Base-by-base conservation (phyloP, 1,140 invertebrate species). In the Drosophila tani region DNA sequence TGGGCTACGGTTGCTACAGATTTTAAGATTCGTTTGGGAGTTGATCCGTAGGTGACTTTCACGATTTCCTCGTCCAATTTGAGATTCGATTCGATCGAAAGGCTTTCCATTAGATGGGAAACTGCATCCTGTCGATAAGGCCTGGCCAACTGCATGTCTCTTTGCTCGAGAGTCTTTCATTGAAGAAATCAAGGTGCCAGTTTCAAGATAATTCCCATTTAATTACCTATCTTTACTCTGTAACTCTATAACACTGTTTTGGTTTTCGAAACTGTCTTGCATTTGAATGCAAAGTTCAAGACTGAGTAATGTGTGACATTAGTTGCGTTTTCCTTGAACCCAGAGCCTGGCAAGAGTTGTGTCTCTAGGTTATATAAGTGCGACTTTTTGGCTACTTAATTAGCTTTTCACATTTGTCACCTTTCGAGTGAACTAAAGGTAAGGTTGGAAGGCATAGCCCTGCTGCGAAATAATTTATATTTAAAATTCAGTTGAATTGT, bases 61-160 rank as follows among this genome's bases (percentile, higher is more conserved):
- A 83, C 83, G 83, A 88, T 83, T 87, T 88, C 71, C 83, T 65
- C 63, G 63, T 78, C 45, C 35, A 74, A 45, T 59, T 59, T 59
- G 35, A 29, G 38, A 9, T 45, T 40, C 29, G 32, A 58, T 46
- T 51, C 7, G 55, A 67, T 51, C 60, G 45, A 19, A 40, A 53
- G n/a, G 50, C 45, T 56, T 77, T 53, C 50, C 21, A 41, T 49
- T 35, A 24, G 50, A 43, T 55, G 19, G 53, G 32, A 73, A 46
- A 59, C 55, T n/a, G 19, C 66, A 43, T 73, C 70, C 70, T 73
- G 68, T 38, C 68, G 70, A 73, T 73, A 71, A 71, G 53, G 46
- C 51, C 14, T 19, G 7, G 6, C 15, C 35, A 40, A 57, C 38
- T 17, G 24, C 14, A 68, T 49, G 38, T 38, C n/a, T 38, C 45